Evolutionary conservation across 2,113 vertebrate genomes (phyloP), one percentile per base, ranked within the genome.

Genomic region (Atractosteus spatula): DNA sequence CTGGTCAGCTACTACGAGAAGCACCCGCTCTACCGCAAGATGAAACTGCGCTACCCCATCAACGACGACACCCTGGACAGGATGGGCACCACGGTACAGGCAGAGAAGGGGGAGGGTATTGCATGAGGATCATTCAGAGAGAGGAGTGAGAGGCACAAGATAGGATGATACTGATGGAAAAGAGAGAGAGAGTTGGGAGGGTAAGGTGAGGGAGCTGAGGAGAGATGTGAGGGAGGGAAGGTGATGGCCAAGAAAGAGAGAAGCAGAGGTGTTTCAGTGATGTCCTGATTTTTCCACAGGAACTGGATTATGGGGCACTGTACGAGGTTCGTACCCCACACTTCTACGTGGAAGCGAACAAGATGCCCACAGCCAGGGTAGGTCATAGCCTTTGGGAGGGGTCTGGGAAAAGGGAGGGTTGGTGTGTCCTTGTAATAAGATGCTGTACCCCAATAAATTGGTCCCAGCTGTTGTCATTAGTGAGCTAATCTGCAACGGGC

Each of bases 281-380:
- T 55, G 44, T 42, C 41, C 42, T 64, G 17, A 68, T 16, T 14
- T 1, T 66, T 67, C 42, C 5, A n/a, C 83, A 95, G 94, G 94
- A 95, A 66, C 84, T 94, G 10, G 94, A 95, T 81, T 95, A 95
- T 0, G 93, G 93, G 63, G 94, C 94, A 0, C 73, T 95, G 14
- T 95, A 94, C 0, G 94, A 95, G 70, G 92, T 94, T 64, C 90
- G 94, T 68, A 94, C 92, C 0, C 93, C 94, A 16, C 93, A 95
- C 72, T 93, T 94, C 78, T 95, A 95, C 0, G 94, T 95, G 16
- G 94, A 95, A 70, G 94, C 94, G 73, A 95, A 95, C 80, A 95
- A 95, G 87, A 95, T 95, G 93, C 93, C 94, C 0, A 90, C 90
- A 73, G 90, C 93, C 6, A 88, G 91, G 86, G 94, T 95, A 83